These are phyloP conservation scores for Platysternon megacephalum DNA, from an alignment of 2,113 vertebrate genomes.

Conservation along the genomic window DNA sequence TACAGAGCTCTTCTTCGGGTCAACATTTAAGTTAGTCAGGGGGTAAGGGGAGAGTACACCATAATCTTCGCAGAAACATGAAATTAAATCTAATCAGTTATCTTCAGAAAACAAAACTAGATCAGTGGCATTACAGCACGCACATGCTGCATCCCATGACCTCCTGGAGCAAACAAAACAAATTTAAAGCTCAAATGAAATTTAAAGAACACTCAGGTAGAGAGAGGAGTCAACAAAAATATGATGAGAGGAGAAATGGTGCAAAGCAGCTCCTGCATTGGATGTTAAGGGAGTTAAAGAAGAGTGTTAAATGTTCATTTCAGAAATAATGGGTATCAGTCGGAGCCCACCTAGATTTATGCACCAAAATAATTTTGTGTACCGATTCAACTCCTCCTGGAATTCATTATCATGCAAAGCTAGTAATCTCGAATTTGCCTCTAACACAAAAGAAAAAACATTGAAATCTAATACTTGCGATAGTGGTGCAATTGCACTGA, in stretches of 20 bases:
- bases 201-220: not conserved
- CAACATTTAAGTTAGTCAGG: not conserved
- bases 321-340: not conserved
- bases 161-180: slow-evolving; percentile 7
- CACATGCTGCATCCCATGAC: accelerated
- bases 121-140: not conserved
- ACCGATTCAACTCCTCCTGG: not conserved
- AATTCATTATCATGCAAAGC: slow-evolving; percentile 28
- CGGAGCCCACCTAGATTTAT: not conserved
- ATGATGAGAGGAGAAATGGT: not conserved
- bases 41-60: not conserved
- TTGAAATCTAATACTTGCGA: not conserved
- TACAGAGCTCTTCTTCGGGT: not conserved
- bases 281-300: not conserved
- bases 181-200: not conserved
- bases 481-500: not conserved
- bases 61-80: slow-evolving; percentile 41
- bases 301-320: not conserved
- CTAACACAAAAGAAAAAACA: not conserved
- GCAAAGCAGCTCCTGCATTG: not conserved
- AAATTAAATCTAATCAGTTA: slow-evolving; percentile 45
- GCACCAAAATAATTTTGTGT: not conserved
- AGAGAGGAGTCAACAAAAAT: not conserved
- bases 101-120: slow-evolving; percentile 43
- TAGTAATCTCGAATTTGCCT: not conserved